phyloP scores from a whole-genome alignment of 2,888 invertebrate species.

The Artemia sinica region DNA sequence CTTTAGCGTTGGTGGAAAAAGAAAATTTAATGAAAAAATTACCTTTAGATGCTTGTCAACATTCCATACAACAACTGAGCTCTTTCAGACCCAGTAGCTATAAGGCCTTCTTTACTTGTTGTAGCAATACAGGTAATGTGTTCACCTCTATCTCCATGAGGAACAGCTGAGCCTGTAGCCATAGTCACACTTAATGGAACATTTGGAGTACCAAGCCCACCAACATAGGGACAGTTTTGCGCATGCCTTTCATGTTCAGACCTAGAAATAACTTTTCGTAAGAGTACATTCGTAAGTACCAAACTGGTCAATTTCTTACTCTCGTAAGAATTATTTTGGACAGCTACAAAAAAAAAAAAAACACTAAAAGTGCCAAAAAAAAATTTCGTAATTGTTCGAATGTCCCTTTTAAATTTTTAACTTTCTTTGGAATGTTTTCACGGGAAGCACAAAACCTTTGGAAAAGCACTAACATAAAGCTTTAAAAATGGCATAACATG shows the following conservation, averaged over 20 bases:
- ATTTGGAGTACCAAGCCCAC: conserved; percentile 86
- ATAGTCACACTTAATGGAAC: conserved; percentile 71
- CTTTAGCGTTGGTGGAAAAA: no score
- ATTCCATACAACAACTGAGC: conserved; percentile 59
- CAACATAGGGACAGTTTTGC: conserved; percentile 77
- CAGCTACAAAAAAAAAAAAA: neutral
- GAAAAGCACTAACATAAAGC: no score
- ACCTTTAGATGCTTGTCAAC: conserved; percentile 58
- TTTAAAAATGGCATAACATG: no score
- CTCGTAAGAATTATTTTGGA: neutral
- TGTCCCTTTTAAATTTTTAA: conserved; percentile 40
- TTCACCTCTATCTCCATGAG: conserved; percentile 30
- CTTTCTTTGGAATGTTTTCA: conserved; percentile 95
- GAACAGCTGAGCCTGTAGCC: conserved; percentile 57
- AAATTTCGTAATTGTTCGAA: neutral
- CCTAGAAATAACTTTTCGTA: conserved; percentile 29
- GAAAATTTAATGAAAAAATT: conserved; percentile 23
- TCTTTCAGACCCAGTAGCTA: conserved; percentile 38
- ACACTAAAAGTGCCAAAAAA: neutral
- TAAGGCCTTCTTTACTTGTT: conserved; percentile 36
- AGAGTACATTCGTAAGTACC: neutral
- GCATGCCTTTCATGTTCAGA: conserved; percentile 90
- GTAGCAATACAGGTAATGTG: conserved; percentile 32
- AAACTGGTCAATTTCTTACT: neutral
- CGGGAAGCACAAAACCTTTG: conserved; percentile 41